These are phyloP conservation scores for Drosophila merina DNA, from an alignment of 2,888 invertebrate genomes.

Conservation along the genomic window DNA sequence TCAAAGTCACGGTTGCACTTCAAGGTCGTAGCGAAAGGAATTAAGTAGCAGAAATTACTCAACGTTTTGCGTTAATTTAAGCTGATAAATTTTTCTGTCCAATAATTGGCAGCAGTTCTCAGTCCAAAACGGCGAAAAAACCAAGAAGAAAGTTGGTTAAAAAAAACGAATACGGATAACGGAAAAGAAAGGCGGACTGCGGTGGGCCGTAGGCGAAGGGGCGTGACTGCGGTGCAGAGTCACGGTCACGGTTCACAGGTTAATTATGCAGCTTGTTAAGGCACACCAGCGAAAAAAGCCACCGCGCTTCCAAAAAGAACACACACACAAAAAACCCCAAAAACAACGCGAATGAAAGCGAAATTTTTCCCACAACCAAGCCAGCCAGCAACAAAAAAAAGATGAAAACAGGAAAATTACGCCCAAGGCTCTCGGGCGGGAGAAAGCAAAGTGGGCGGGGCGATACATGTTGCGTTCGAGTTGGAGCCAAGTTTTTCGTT, in stretches of 20 bases:
- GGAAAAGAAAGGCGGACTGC: neutral
- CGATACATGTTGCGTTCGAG: slow-evolving; percentile 37
- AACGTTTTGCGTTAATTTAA: too few species aligned
- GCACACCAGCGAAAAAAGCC: slow-evolving; percentile 11
- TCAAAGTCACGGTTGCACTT: slow-evolving; percentile 33
- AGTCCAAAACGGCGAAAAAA: too few species aligned
- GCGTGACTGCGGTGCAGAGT: slow-evolving; percentile 15
- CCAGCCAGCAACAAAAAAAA: neutral
- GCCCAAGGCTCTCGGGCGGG: slow-evolving; percentile 12
- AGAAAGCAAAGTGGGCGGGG: neutral
- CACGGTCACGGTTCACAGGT: slow-evolving; percentile 47
- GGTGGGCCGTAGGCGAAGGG: slow-evolving; percentile 13
- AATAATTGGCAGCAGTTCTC: too few species aligned
- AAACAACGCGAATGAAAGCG: slow-evolving; percentile 8
- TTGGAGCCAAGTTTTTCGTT: slow-evolving; percentile 24
- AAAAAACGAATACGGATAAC: too few species aligned
- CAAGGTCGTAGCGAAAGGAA: slow-evolving; percentile 1
- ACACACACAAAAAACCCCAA: neutral
- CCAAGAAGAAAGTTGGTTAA: too few species aligned
- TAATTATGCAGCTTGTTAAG: slow-evolving; percentile 69
- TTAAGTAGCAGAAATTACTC: too few species aligned
- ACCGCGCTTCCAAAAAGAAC: neutral
- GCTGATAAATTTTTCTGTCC: too few species aligned
- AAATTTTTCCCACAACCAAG: slow-evolving; percentile 4
- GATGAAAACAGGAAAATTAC: slow-evolving; percentile 29